phyloP scores from a whole-genome alignment of 92 coral and sea anemone species.

The Parazoanthus darwini region DNA sequence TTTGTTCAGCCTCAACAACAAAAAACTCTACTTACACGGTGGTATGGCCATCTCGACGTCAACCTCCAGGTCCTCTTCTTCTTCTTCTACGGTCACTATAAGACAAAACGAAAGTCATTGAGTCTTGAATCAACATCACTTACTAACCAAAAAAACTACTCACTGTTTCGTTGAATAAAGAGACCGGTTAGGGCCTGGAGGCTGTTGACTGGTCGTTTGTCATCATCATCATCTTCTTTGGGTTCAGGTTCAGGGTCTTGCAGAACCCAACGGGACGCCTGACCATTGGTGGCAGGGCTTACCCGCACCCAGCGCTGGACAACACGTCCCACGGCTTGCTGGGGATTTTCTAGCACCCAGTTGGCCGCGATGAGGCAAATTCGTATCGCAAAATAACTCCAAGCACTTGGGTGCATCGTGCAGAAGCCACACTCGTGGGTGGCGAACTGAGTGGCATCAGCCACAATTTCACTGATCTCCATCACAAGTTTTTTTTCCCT shows the following conservation, averaged over 20 bases:
- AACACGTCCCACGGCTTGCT: not conserved
- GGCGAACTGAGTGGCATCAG: not conserved
- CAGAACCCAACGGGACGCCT: slow-evolving; percentile 2
- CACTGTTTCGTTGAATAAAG: not conserved
- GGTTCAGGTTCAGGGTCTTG: not conserved
- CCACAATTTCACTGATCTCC: not conserved
- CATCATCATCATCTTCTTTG: not conserved
- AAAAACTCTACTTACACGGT: not conserved
- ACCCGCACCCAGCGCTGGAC: not conserved
- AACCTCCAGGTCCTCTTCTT: slow-evolving; percentile 6
- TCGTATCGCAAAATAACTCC: not conserved
- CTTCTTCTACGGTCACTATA: slow-evolving; percentile 5
- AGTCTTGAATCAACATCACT: slow-evolving; percentile 1
- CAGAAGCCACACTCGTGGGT: not conserved
- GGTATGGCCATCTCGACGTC: slow-evolving; percentile 1
- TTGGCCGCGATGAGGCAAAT: not conserved
- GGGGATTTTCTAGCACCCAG: not conserved
- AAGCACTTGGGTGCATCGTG: not conserved
- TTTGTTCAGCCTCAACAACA: slow-evolving; percentile 4
- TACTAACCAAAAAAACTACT: not conserved
- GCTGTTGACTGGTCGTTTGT: slow-evolving; percentile 3
- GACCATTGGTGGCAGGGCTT: slow-evolving; percentile 4
- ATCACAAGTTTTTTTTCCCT: not conserved
- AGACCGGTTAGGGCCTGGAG: slow-evolving; percentile 8
- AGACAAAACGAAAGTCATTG: slow-evolving; percentile 1